Evolutionary conservation across 2,797 vertebrate genomes (phyloP).

Genomic region (Dicrostonyx torquatus): DNA sequence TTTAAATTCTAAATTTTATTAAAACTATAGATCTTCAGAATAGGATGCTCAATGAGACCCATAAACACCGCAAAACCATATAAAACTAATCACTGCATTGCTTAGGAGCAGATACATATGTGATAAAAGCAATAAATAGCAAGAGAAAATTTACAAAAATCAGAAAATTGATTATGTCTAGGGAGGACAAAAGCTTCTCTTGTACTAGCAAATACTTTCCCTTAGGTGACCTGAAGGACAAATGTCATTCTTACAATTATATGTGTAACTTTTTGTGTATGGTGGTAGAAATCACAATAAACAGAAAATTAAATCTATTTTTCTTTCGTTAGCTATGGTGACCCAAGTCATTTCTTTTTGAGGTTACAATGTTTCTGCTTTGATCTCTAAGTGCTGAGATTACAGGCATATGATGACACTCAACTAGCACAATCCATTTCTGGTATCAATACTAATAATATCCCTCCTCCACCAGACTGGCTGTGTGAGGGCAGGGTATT

Average conservation of each 20-base stretch:
- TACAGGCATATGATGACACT: not conserved
- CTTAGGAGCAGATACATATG: not conserved
- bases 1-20: constrained; percentile 46
- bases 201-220: not conserved
- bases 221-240: not conserved
- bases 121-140: not conserved
- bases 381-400: not conserved
- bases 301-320: not conserved
- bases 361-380: not conserved
- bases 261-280: not conserved
- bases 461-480: not conserved
- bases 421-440: not conserved
- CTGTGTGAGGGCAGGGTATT: not conserved
- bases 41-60: not conserved
- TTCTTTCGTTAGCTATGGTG: not conserved
- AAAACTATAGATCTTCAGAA: constrained; percentile 39
- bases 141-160: not conserved
- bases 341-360: not conserved
- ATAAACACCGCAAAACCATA: not conserved
- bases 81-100: not conserved
- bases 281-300: not conserved
- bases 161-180: not conserved
- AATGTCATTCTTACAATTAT: not conserved
- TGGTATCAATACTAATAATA: not conserved
- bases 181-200: not conserved